Conservation (phyloP, 1,140 invertebrate species). For the Caenorhabditis briggsae region DNA sequence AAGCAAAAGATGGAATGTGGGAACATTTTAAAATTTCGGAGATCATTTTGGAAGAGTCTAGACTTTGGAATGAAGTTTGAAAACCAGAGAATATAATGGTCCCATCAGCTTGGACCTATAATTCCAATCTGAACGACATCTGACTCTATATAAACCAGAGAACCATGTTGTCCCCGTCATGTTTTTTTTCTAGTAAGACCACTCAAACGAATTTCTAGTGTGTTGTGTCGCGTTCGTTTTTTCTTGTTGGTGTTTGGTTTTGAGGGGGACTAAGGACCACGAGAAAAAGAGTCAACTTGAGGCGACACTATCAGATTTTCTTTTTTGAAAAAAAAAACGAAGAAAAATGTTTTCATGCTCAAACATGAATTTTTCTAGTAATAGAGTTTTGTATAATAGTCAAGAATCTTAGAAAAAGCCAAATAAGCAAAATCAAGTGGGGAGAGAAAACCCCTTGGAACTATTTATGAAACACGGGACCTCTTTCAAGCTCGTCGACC, state of each 20-base stretch:
- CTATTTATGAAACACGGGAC: constrained; percentile 46
- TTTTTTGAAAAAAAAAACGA: background rate
- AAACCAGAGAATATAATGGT: no score
- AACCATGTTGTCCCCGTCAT: background rate
- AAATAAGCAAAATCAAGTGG: background rate
- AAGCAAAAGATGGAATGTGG: no score
- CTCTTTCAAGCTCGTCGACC: constrained; percentile 10
- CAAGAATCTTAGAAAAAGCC: background rate
- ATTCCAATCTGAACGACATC: background rate
- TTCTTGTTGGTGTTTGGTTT: constrained; percentile 1
- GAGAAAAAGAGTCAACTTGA: background rate
- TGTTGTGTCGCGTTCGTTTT: background rate
- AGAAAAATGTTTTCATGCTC: background rate
- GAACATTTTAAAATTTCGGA: no score
- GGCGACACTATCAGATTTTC: constrained; percentile 29
- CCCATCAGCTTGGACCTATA: no score
- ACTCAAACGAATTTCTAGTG: background rate
- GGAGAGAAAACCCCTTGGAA: background rate
- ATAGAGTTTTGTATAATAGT: background rate
- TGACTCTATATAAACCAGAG: background rate
- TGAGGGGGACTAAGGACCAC: background rate
- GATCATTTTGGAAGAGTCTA: no score
- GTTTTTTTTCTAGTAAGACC: constrained; percentile 5
- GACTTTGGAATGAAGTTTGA: no score
- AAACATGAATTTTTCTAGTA: background rate